Evolutionary conservation across 2,797 vertebrate species (phyloP), one percentile per base, ranked within the genome.

Genomic region (Falco columbarius): DNA sequence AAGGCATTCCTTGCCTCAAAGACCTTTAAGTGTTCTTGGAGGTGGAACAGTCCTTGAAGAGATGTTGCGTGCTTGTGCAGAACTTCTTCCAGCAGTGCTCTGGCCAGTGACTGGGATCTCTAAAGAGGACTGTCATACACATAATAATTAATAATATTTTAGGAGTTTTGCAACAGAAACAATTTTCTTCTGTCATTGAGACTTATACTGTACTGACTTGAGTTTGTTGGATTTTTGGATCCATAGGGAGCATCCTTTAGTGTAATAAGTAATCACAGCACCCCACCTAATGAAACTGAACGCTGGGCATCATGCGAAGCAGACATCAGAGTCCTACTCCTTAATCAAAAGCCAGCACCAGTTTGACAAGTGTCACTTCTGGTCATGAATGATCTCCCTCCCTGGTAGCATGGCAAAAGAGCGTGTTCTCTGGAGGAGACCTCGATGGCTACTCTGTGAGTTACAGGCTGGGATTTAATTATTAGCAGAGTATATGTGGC

Each of bases 301-400:
- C 70, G 58, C 18, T 2, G 2, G 20, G 17, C 17, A 3, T 73
- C 3, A 0, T 46, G 38, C 30, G 52, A 23, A 73, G 34, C 3
- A 6, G 47, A n/a, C 49, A 54, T 20, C 2, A 0, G 23, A 79
- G 26, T 81, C 47, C 42, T 29, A 38, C 34, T 86, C 42, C 86
- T 81, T 82, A 66, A 84, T 94, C 83, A 80, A 73, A 86, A 93
- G 9, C 10, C 54, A 75, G 52, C n/a, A 49, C 12, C 70, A 15
- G 6, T 86, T 86, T 92, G 74, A 74, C 71, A 87, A 90, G 26
- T 40, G 52, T 75, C 86, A 52, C 26, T 89, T 74, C 44, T 92
- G 42, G 49, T 76, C 29, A 1, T 29, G 73, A 93, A 32, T 63
- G 42, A n/a, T 62, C 44, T 92, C 47, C 44, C 29, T 90, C n/a